Percentiles rank a stretch among this genome's conserved stretches.
Conservation (phyloP, 2,888 invertebrate species). For the Sinohyriopsis cumingii region DNA sequence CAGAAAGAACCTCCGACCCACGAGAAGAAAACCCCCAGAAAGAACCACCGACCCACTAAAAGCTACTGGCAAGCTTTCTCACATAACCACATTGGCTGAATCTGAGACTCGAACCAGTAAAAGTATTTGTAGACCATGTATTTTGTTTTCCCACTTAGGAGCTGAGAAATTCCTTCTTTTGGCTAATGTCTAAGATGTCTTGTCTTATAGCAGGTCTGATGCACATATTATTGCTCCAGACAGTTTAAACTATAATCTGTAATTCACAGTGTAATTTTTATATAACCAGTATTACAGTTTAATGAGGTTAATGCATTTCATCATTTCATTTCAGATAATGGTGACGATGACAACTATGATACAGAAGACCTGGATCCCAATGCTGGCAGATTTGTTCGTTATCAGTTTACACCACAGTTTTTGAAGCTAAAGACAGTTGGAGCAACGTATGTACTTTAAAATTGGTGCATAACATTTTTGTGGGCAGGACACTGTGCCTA, state of each 20-base stretch:
- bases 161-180: conserved; percentile 1
- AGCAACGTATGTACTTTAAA: conserved; percentile 86
- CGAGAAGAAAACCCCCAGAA: too few species aligned
- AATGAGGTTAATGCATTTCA: neutral
- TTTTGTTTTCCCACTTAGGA: neutral
- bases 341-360: conserved; percentile 53
- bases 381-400: conserved; percentile 96
- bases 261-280: too few species aligned
- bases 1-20: too few species aligned
- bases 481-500: neutral
- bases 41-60: too few species aligned
- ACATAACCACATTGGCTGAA: too few species aligned
- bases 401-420: conserved; percentile 98
- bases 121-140: neutral
- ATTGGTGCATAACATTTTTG: conserved; percentile 5
- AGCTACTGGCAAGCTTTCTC: too few species aligned
- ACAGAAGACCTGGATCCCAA: conserved; percentile 75
- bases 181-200: too few species aligned
- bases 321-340: conserved; percentile 42
- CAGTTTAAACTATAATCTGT: too few species aligned
- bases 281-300: too few species aligned
- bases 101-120: too few species aligned
- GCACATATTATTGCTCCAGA: neutral
- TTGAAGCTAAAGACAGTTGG: conserved; percentile 96
- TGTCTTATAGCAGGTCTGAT: neutral